Evolutionary conservation across 37 sponge, comb jelly and placozoan species (phyloP).

Genomic region (Lycopodina hypogea): DNA sequence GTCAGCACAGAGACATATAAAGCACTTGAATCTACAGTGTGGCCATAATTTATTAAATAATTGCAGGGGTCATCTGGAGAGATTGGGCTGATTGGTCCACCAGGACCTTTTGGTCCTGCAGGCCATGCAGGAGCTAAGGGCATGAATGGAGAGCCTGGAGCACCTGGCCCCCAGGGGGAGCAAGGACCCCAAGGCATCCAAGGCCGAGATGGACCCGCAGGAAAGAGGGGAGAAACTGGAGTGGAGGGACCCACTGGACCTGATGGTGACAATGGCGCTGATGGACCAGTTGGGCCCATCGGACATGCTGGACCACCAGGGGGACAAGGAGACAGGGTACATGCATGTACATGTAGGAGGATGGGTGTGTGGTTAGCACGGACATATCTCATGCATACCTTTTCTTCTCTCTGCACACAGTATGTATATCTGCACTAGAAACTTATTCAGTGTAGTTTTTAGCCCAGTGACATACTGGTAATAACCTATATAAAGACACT

Average conservation of each 20-base stretch:
- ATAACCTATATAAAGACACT: too few species aligned
- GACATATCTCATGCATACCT: not conserved
- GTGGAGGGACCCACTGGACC: slow-evolving; percentile 31
- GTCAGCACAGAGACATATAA: not conserved
- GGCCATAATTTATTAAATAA: too few species aligned
- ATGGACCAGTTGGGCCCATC: slow-evolving; percentile 29
- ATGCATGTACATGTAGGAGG: not conserved
- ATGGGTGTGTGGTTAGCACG: too few species aligned
- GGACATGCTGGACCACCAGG: slow-evolving; percentile 54
- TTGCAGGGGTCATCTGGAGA: slow-evolving; percentile 70
- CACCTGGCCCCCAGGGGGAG: slow-evolving; percentile 40
- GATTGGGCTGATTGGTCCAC: slow-evolving; percentile 55
- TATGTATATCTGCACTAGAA: not conserved
- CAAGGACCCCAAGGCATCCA: slow-evolving; percentile 31
- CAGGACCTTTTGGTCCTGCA: slow-evolving; percentile 52
- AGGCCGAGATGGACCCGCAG: slow-evolving; percentile 39
- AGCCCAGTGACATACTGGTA: too few species aligned
- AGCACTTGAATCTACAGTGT: too few species aligned
- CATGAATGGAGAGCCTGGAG: slow-evolving; percentile 53
- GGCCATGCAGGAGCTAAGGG: slow-evolving; percentile 63
- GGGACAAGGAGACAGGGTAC: slow-evolving; percentile 35
- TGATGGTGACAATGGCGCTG: slow-evolving; percentile 31
- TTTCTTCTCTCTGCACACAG: not conserved
- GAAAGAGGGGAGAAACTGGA: slow-evolving; percentile 38
- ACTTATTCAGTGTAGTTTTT: too few species aligned